Evolutionary conservation across 2,888 invertebrate genomes (phyloP).

Genomic region (Drosophila mulleri): DNA sequence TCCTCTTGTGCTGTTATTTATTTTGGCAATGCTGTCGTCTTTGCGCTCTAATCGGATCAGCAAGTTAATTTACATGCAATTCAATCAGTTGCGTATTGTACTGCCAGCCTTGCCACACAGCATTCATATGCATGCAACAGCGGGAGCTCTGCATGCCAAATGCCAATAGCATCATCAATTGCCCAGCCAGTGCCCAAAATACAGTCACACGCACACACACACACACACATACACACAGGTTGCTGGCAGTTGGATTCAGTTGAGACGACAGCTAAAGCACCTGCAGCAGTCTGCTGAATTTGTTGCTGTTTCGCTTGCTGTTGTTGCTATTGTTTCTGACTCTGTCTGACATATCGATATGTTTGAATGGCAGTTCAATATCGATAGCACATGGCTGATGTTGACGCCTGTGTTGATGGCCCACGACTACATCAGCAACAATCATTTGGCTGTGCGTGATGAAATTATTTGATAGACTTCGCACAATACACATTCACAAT

Average conservation of each 20-base stretch:
- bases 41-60: conserved; percentile 72
- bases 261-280: conserved; percentile 24
- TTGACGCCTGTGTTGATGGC: conserved; percentile 23
- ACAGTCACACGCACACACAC: conserved; percentile 1
- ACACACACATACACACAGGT: neutral
- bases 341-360: conserved; percentile 30
- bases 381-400: conserved; percentile 39
- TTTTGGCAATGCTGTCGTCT: conserved; percentile 43
- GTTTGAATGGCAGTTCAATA: conserved; percentile 44
- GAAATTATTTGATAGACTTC: conserved; percentile 54
- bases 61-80: conserved; percentile 79
- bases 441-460: conserved; percentile 48
- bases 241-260: conserved; percentile 3
- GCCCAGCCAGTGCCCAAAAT: conserved; percentile 32
- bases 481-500: conserved; percentile 15
- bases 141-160: conserved; percentile 30
- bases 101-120: conserved; percentile 15
- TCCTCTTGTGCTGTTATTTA: conserved; percentile 39
- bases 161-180: conserved; percentile 53
- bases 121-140: conserved; percentile 35
- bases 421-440: conserved; percentile 18
- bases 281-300: conserved; percentile 35
- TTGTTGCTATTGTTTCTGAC: conserved; percentile 1
- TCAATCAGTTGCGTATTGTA: conserved; percentile 72
- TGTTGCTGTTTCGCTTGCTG: neutral